These are phyloP conservation scores for Bombus terrestris DNA, from an alignment of 1,140 invertebrate species.

Conservation along the genomic window DNA sequence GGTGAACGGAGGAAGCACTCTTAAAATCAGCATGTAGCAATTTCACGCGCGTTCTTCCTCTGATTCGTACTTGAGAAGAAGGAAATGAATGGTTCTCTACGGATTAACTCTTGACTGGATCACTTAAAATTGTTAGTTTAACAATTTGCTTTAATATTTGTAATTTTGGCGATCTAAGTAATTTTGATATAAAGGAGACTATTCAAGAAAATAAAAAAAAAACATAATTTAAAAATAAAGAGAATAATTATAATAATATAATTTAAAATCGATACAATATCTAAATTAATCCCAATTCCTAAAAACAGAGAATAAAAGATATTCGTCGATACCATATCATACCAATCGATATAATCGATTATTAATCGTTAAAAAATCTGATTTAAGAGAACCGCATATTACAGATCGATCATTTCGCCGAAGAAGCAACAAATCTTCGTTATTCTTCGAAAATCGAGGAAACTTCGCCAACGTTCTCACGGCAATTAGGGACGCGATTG, in stretches of 20 bases:
- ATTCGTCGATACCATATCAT: too few relatives aligned
- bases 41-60: constrained; percentile 28
- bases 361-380: neutral
- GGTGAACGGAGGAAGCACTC: constrained; percentile 22
- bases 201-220: too few relatives aligned
- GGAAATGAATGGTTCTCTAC: constrained; percentile 35
- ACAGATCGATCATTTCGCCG: neutral
- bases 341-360: too few relatives aligned
- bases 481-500: constrained; percentile 11
- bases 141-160: neutral
- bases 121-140: neutral
- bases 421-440: neutral
- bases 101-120: constrained; percentile 15
- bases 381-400: neutral
- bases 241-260: too few relatives aligned
- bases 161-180: neutral
- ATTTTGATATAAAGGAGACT: too few relatives aligned
- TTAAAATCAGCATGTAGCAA: constrained; percentile 41
- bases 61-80: constrained; percentile 2
- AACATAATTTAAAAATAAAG: neutral
- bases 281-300: neutral
- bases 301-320: neutral
- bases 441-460: neutral
- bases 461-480: neutral
- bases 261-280: neutral